Evolutionary conservation across 2,888 invertebrate species (phyloP).

Genomic region (Lasioglossum malachurum): DNA sequence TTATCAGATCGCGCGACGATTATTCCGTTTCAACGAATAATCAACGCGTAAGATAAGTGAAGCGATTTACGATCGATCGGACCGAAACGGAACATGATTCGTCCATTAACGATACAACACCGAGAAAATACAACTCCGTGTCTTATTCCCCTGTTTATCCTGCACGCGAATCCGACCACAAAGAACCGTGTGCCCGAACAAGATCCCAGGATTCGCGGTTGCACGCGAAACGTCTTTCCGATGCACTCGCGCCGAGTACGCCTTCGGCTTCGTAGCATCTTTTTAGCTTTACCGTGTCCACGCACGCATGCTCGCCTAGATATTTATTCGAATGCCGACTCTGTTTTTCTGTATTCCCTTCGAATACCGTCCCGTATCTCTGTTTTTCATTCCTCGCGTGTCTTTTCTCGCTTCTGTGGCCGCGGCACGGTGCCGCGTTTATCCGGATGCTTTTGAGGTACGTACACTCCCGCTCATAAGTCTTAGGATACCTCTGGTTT

Average conservation of each 20-base stretch:
- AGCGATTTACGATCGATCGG: constrained; percentile 4
- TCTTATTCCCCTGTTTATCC: neutral
- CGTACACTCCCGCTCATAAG: neutral
- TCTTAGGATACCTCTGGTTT: no score
- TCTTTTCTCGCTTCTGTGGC: constrained; percentile 25
- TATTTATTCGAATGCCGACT: constrained; percentile 1
- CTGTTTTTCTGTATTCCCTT: neutral
- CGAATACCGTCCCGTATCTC: constrained; percentile 2
- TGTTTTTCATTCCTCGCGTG: constrained; percentile 30
- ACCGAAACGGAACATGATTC: neutral
- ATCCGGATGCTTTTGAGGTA: constrained; percentile 45
- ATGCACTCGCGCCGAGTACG: neutral
- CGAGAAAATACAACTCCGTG: neutral
- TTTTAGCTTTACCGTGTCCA: neutral
- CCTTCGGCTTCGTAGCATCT: neutral
- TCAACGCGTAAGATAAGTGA: constrained; percentile 8
- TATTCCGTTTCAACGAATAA: constrained; percentile 25
- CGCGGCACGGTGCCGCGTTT: constrained; percentile 31
- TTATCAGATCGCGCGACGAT: constrained; percentile 25
- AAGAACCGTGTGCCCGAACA: neutral
- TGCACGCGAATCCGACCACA: neutral
- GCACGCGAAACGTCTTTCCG: neutral
- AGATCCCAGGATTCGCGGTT: neutral
- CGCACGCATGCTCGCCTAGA: neutral
- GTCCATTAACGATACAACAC: neutral